Evolutionary conservation across 2,797 vertebrate genomes (phyloP).

Genomic region (Hypotaenidia philippensis): DNA sequence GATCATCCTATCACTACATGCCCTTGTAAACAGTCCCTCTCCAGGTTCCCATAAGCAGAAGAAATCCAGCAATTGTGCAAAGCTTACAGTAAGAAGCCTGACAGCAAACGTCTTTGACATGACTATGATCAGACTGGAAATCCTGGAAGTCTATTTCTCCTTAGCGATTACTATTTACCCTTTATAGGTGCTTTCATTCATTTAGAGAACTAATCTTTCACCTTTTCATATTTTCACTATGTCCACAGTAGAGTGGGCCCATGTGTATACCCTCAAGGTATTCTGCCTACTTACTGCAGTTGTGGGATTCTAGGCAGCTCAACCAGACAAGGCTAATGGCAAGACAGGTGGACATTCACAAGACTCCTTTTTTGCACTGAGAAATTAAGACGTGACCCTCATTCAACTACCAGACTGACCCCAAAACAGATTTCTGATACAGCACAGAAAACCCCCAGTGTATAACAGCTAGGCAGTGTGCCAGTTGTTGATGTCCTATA

Average conservation of each 20-base stretch:
- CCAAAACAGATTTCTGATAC: not conserved
- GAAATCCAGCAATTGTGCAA: not conserved
- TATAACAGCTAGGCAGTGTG: not conserved
- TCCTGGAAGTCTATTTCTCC: not conserved
- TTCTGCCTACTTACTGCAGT: not conserved
- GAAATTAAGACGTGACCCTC: not conserved
- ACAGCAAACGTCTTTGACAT: not conserved
- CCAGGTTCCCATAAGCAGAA: not conserved
- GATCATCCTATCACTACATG: too few relatives aligned
- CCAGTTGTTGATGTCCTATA: not conserved
- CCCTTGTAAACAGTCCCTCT: not conserved
- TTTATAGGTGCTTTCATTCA: not conserved
- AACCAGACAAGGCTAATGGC: not conserved
- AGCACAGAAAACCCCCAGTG: not conserved
- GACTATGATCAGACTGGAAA: not conserved
- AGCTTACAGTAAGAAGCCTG: not conserved
- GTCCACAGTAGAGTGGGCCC: rapidly evolving
- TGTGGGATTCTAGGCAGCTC: not conserved
- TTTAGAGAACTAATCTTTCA: not conserved
- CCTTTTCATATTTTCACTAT: not conserved
- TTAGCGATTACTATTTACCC: not conserved
- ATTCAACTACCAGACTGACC: not conserved
- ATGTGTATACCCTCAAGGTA: not conserved
- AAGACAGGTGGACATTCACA: not conserved
- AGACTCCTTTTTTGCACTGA: not conserved